Evolutionary conservation across 2,113 vertebrate genomes (phyloP).

Genomic region (Zosterops japonicus): DNA sequence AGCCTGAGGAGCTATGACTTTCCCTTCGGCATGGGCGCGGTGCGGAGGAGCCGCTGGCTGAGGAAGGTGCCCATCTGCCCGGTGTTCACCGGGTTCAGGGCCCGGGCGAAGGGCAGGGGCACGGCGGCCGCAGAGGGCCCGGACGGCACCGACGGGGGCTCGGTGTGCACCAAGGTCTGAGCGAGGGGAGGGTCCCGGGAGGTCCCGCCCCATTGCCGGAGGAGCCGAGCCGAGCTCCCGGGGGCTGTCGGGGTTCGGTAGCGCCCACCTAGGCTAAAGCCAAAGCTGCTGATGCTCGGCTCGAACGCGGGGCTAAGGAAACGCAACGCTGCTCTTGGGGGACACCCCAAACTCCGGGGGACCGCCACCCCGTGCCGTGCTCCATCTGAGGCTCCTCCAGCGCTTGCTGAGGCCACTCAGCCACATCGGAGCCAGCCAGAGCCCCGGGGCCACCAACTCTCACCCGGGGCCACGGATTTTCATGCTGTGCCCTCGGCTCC

Average conservation of each 20-base stretch:
- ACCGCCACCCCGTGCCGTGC: accelerated
- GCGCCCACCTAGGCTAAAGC: neutral
- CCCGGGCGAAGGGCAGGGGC: neutral
- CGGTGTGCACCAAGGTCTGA: conserved; percentile 78
- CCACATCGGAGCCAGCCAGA: neutral
- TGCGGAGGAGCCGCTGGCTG: conserved; percentile 77
- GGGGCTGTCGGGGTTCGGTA: neutral
- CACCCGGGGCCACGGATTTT: accelerated
- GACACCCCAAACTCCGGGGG: neutral
- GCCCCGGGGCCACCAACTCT: neutral
- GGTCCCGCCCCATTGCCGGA: neutral
- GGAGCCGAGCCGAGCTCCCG: neutral
- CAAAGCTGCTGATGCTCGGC: neutral
- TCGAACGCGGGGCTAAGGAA: neutral
- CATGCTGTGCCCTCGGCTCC: accelerated
- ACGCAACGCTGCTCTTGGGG: neutral
- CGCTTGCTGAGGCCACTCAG: accelerated
- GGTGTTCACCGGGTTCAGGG: conserved; percentile 83
- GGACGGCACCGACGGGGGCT: neutral
- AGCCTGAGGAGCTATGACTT: conserved; percentile 85
- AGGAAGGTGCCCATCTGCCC: conserved; percentile 86
- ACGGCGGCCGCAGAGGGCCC: neutral
- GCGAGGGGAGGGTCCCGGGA: neutral
- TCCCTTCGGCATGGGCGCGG: conserved; percentile 83
- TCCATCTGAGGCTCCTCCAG: accelerated